Evolutionary conservation across 92 coral and sea anemone genomes (phyloP), one percentile per base, ranked within the genome.

Genomic region (Phenganax subtilis): DNA sequence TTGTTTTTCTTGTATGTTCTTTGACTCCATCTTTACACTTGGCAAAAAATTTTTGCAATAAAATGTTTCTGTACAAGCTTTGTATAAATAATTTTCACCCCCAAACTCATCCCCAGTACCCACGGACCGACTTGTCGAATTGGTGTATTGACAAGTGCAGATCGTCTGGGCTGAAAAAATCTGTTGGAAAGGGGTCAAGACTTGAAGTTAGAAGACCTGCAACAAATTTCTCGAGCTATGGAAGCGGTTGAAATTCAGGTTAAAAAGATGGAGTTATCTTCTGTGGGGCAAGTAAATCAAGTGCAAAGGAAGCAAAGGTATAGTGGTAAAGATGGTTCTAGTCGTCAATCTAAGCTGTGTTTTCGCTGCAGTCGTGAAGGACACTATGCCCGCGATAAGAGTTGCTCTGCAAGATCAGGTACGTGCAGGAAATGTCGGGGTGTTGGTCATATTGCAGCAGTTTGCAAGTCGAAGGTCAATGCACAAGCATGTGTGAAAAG

Each of bases 81-180:
- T n/a, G n/a, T n/a, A n/a, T n/a, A n/a, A n/a, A n/a, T n/a, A n/a
- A n/a, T n/a, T n/a, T n/a, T n/a, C n/a, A n/a, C n/a, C n/a, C n/a
- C n/a, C n/a, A n/a, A n/a, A n/a, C n/a, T n/a, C n/a, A n/a, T n/a
- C n/a, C n/a, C n/a, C n/a, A n/a, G n/a, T n/a, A n/a, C n/a, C n/a
- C n/a, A n/a, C n/a, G n/a, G n/a, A n/a, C n/a, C n/a, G n/a, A n/a
- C n/a, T n/a, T n/a, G n/a, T n/a, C n/a, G n/a, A n/a, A n/a, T n/a
- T n/a, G n/a, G n/a, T n/a, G n/a, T n/a, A 86, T 86, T 27, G 87
- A 86, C 16, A 83, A 84, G 53, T 89, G 88, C 51, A n/a, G 54
- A 61, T 79, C 82, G 47, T 57, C 77, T 37, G 70, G 54, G 47
- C 25, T 83, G 82, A 30, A 55, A 79, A 63, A 82, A 85, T 52